Base-by-base conservation (phyloP, 2,113 vertebrate species). In the Ptilorrhoa leucosticta region DNA sequence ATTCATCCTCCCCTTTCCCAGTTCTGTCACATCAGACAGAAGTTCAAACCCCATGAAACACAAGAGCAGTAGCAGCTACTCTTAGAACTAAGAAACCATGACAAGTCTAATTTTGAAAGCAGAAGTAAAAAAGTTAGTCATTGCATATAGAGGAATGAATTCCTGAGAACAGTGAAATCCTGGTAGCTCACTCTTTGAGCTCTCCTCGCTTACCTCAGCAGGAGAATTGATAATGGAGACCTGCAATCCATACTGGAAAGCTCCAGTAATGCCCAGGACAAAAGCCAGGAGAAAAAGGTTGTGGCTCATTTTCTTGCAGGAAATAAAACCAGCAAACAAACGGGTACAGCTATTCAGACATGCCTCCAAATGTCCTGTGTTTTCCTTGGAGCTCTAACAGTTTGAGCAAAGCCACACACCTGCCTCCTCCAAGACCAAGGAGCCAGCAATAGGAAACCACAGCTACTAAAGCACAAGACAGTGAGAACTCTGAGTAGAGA, bases 211-310 rank as follows among this genome's bases (percentile, higher is more conserved):
- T 92, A 99, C 98, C 78, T 83, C 76, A 27, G 98, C 98, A 13
- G 98, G 98, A 20, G 98, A 98, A 42, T 98, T 98, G 96, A 99
- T 97, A 77, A 98, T 97, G 54, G 98, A 98, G 47, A 99, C 13
- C 23, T 97, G 90, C 83, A 98, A 97, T 69, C 98, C 98, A 95
- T 98, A 99, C 18, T 99, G 98, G 95, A 98, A 99, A 13, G 97
- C 91, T 48, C 98, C 98, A 70, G 98, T 98, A 27, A 98, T 97
- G 56, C 98, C 98, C 77, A 97, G 69, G 50, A 98, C 90, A 58
- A 98, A 96, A 79, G 94, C 90, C 78, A 97, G 70, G 21, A 97
- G 86, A 56, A 96, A 91, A 58, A 97, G 88, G 39, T 91, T 95
- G 77, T 7, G 89, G 63, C 90, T 96, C 93, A 97, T 93, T 89